Base-by-base conservation (phyloP, 2,888 invertebrate genomes). In the Lymantria monacha region DNA sequence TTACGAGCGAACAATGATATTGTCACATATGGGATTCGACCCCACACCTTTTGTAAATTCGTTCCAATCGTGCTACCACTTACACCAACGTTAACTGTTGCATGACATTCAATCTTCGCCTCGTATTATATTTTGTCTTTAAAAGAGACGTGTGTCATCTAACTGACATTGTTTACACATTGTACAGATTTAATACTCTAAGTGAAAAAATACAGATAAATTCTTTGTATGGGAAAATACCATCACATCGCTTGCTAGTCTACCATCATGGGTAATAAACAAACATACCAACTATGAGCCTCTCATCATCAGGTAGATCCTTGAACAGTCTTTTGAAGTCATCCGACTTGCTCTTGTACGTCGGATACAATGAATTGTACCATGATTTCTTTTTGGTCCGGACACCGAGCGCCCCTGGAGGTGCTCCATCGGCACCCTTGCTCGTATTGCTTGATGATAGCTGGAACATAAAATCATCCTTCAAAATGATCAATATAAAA, bases 301-400 rank as follows among this genome's bases (percentile, higher is more conserved):
- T 92, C 82, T 98, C 98, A 72, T 97, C 97, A 55, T 95, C 94
- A 0, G 98, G 98, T 60, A 98, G 93, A 54, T 97, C 97, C 81
- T 97, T 97, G 85, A 99, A 99, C 57, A 97, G 94, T 75, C 96
- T 93, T 78, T 96, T 97, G 83, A 98, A 98, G 86, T 98, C 98
- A 71, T 97, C 97, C 5, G 96, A 96, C 66, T 97, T 93, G 55
- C 97, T 97, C 88, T 98, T 98, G 84, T 99, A 99, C 0, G 97
- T 97, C 37, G 98, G 98, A 85, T 96, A 96, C 40, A 97, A 92
- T 5, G 95, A 93, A 85, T 95, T 96, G 82, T 96, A 97, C 96
- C 97, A 97, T 54, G 96, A 95, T 55, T 95, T 95, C 83, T 96
- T 96, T 81, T 96, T 96, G 45, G 93, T 93, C 13, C 94, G 92